phyloP scores from a whole-genome alignment of 2,113 vertebrate genomes.

The Atrichornis clamosus region DNA sequence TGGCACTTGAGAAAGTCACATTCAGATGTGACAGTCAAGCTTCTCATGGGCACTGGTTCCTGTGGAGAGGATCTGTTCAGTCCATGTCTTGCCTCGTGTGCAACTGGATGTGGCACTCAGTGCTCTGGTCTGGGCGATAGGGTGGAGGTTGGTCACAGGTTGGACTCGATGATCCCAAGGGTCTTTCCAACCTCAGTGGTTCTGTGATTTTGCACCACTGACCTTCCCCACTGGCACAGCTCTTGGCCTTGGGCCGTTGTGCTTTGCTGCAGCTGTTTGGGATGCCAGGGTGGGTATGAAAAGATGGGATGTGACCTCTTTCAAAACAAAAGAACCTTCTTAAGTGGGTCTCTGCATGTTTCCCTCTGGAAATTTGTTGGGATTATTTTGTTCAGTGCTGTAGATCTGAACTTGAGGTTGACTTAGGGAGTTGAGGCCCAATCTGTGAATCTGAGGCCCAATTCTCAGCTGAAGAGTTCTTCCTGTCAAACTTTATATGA shows the following conservation, averaged over 20 bases:
- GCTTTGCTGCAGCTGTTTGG: not conserved
- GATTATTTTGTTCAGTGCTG: not conserved
- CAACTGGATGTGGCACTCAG: too few relatives aligned
- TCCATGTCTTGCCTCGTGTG: not conserved
- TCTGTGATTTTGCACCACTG: accelerated
- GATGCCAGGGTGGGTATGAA: not conserved
- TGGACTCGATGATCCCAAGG: not conserved
- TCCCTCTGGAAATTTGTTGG: not conserved
- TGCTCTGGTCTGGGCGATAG: not conserved
- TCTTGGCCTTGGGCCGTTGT: not conserved
- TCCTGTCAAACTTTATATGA: not conserved
- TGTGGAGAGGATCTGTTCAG: not conserved
- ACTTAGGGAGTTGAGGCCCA: not conserved
- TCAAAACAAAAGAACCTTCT: not conserved
- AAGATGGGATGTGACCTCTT: not conserved
- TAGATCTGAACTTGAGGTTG: not conserved
- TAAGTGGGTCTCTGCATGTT: not conserved
- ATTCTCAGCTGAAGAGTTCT: not conserved
- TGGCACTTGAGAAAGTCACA: accelerated
- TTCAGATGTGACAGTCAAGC: accelerated
- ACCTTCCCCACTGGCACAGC: not conserved
- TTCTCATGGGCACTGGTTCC: accelerated
- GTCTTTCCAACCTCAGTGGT: not conserved
- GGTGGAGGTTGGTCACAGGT: not conserved
- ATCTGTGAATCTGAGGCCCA: too few relatives aligned